Evolutionary conservation across 2,113 vertebrate genomes (phyloP), one percentile per base, ranked within the genome.

Genomic region (Sisor rabdophorus): DNA sequence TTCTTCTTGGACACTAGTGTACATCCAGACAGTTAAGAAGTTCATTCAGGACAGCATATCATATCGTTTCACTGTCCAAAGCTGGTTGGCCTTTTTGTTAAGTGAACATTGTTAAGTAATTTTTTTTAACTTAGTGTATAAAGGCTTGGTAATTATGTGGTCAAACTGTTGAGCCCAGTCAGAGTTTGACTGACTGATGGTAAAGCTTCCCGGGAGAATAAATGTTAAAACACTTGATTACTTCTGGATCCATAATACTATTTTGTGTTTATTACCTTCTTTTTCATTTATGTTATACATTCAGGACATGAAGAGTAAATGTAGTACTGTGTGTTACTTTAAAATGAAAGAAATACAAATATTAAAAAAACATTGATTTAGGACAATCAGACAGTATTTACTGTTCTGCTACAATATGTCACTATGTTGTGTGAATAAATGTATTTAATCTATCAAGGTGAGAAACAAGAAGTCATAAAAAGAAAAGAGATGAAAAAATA

Each of bases 381-480:
- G 72, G 61, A 48, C 54, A 72, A 63, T 77, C 63, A 77, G 24
- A 47, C 54, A 10, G 55, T 81, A 71, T 80, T 73, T 81, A 74
- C 67, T 69, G 47, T 73, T 71, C 50, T 59, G 75, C 52, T 75
- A 75, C 72, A 28, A 60, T 53, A 71, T 71, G 67, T 61, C 56
- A 70, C 64, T 72, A 70, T 82, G 80, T 67, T 69, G 75, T 73
- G 36, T 67, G 75, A 81, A 60, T 81, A 77, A 77, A 71, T 70
- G 58, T 20, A 60, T 70, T 73, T 64, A 60, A 72, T 70, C 55
- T 69, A 73, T 50, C 73, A 71, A 40, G 32, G 55, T 4, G 15
- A 61, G 24, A 76, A 59, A 58, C 22, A 56, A 59, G 16, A 50
- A 22, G 68, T 69, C 53, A 58, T 4, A 53, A 13, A 20, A 55